A percentile compares a stretch with the other conserved stretches of the same genome.
Conservation (phyloP, 2,888 invertebrate species). For the Hirtodrosophila confusa region DNA sequence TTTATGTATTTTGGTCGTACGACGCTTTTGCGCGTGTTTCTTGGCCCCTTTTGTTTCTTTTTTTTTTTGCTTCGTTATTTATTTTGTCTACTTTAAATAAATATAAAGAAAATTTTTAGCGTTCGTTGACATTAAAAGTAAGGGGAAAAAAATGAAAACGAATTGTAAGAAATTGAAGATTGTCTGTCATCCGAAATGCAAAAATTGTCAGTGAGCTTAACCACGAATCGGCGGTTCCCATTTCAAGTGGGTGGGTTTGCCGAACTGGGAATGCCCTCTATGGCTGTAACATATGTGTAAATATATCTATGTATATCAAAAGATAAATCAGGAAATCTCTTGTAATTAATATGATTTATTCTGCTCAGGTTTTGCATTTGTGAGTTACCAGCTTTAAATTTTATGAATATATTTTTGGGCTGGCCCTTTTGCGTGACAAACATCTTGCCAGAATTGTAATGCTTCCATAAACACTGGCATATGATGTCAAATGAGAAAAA, state of each 20-base stretch:
- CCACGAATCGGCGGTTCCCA: slow-evolving; percentile 4
- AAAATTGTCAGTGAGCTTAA: slow-evolving; percentile 18
- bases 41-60: slow-evolving; percentile 40
- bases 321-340: slow-evolving; percentile 2
- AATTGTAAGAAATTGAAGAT: slow-evolving; percentile 59
- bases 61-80: slow-evolving; percentile 63
- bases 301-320: too few relatives aligned
- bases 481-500: slow-evolving; percentile 41
- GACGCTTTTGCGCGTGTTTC: slow-evolving; percentile 68
- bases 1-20: slow-evolving; percentile 44
- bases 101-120: slow-evolving; percentile 72
- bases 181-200: slow-evolving; percentile 54
- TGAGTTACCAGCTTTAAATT: slow-evolving; percentile 33
- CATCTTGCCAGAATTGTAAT: slow-evolving; percentile 54
- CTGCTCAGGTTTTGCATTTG: slow-evolving; percentile 40
- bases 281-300: neutral
- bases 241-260: slow-evolving; percentile 1
- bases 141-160: slow-evolving; percentile 32
- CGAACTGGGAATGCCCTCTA: slow-evolving; percentile 5
- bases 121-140: slow-evolving; percentile 73
- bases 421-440: slow-evolving; percentile 48
- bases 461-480: slow-evolving; percentile 32
- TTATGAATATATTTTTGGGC: slow-evolving; percentile 39
- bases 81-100: slow-evolving; percentile 78
- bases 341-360: slow-evolving; percentile 45